Evolutionary conservation across 92 coral and sea anemone species (phyloP).

Genomic region (Zoanthus gigantus): DNA sequence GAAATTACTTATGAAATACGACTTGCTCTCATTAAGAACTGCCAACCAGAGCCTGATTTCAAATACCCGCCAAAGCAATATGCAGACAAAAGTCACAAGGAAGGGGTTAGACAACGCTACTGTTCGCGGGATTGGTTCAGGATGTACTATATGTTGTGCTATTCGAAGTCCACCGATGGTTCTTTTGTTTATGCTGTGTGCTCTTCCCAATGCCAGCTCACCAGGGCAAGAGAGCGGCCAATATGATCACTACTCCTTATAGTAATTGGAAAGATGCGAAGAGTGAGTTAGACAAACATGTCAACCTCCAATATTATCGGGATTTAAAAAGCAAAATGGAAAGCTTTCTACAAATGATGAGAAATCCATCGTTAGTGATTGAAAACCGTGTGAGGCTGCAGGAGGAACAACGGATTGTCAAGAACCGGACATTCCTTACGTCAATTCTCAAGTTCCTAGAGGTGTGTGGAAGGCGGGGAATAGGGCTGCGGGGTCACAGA

Average conservation of each 20-base stretch:
- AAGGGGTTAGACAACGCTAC: slow-evolving; percentile 68
- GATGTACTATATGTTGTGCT: slow-evolving; percentile 69
- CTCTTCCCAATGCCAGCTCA: slow-evolving; percentile 66
- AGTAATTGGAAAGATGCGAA: slow-evolving; percentile 64
- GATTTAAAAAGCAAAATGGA: slow-evolving; percentile 66
- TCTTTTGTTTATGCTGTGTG: slow-evolving; percentile 73
- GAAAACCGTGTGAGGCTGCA: slow-evolving; percentile 58
- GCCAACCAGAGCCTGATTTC: slow-evolving; percentile 58
- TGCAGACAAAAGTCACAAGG: slow-evolving; percentile 62
- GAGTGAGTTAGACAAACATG: slow-evolving; percentile 44
- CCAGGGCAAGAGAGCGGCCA: slow-evolving; percentile 52
- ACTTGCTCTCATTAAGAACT: slow-evolving; percentile 49
- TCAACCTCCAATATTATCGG: slow-evolving; percentile 56
- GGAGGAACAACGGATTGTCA: slow-evolving; percentile 42
- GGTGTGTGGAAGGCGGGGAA: slow-evolving; percentile 63
- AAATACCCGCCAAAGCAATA: slow-evolving; percentile 57
- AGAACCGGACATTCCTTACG: slow-evolving; percentile 19
- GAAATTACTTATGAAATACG: slow-evolving; percentile 42
- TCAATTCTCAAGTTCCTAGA: slow-evolving; percentile 47
- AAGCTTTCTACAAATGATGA: slow-evolving; percentile 58
- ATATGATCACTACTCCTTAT: slow-evolving; percentile 51
- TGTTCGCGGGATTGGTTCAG: slow-evolving; percentile 65
- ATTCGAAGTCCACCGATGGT: slow-evolving; percentile 69
- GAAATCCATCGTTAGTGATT: slow-evolving; percentile 49
- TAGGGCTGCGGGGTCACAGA: slow-evolving; percentile 62